Conservation (phyloP, 30 jellyfish, hydroid and myxozoan species). For the Mastigias papua region DNA sequence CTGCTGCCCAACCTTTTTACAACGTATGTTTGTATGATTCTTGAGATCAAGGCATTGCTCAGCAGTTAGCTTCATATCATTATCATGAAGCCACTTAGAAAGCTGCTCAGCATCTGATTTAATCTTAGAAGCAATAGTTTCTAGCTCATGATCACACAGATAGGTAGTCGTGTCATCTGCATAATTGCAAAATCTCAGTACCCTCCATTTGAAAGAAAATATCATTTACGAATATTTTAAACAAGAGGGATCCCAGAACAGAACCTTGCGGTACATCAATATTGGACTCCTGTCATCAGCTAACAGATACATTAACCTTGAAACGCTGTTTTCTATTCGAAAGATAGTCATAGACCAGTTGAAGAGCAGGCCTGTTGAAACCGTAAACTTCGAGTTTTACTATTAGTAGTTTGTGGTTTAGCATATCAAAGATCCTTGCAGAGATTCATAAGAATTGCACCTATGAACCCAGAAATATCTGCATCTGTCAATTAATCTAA, state of each 20-base stretch:
- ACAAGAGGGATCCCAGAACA: constrained; percentile 47
- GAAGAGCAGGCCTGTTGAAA: constrained; percentile 26
- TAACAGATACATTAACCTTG: constrained; percentile 1
- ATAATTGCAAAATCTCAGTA: not conserved
- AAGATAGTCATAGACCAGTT: constrained; percentile 1
- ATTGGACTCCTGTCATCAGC: constrained; percentile 2
- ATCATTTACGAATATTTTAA: constrained; percentile 7
- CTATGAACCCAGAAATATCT: constrained; percentile 26
- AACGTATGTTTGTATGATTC: constrained; percentile 7
- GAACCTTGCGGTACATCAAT: constrained; percentile 26
- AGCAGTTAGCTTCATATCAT: constrained; percentile 23
- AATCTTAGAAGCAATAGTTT: no score
- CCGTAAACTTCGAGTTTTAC: constrained; percentile 65
- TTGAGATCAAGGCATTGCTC: constrained; percentile 15
- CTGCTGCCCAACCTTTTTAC: constrained; percentile 10
- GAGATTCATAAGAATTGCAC: constrained; percentile 26
- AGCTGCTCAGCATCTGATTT: constrained; percentile 27
- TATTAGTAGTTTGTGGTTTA: constrained; percentile 33
- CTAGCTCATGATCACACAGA: no score
- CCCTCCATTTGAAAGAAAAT: constrained; percentile 4
- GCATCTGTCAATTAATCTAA: constrained; percentile 23
- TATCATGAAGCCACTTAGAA: constrained; percentile 13
- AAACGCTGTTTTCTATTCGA: constrained; percentile 14
- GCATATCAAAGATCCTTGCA: constrained; percentile 21
- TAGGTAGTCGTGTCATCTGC: no score